phyloP scores from a whole-genome alignment of 1,140 invertebrate genomes.

The Papilio machaon region DNA sequence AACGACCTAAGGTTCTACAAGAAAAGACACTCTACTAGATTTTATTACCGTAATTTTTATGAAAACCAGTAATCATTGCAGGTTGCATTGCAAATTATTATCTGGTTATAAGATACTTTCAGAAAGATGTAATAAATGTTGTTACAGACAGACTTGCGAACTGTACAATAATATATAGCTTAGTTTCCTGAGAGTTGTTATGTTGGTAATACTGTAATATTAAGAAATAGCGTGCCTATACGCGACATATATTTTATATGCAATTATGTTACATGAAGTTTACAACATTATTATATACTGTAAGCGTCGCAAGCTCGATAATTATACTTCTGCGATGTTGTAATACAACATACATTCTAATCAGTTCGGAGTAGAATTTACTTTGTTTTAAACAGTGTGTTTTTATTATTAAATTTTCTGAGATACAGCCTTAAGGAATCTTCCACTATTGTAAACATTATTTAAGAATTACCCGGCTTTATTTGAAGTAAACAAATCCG shows the following conservation, averaged over 20 bases:
- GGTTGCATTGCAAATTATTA: neutral
- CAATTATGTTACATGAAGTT: constrained; percentile 17
- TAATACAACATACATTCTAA: constrained; percentile 3
- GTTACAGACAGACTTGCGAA: constrained; percentile 8
- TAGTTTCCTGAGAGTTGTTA: constrained; percentile 13
- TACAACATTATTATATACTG: constrained; percentile 22
- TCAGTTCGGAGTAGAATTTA: neutral
- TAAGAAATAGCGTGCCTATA: constrained; percentile 13
- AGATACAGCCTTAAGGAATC: neutral
- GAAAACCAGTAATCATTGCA: neutral
- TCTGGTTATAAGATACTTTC: neutral
- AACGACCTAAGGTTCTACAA: neutral
- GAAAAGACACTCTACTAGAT: neutral
- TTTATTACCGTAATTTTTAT: neutral
- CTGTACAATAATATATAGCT: neutral
- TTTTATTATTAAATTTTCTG: neutral
- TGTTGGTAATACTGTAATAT: neutral
- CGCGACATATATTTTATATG: constrained; percentile 14
- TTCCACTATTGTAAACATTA: too few species aligned
- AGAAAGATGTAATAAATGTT: neutral
- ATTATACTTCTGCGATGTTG: constrained; percentile 13
- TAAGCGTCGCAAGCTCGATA: constrained; percentile 1
- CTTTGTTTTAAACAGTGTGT: neutral
- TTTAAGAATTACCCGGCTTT: too few species aligned
- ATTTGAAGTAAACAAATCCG: too few species aligned